These are phyloP conservation scores for Melinaea menophilus DNA, from an alignment of 2,888 invertebrate species.

Conservation along the genomic window DNA sequence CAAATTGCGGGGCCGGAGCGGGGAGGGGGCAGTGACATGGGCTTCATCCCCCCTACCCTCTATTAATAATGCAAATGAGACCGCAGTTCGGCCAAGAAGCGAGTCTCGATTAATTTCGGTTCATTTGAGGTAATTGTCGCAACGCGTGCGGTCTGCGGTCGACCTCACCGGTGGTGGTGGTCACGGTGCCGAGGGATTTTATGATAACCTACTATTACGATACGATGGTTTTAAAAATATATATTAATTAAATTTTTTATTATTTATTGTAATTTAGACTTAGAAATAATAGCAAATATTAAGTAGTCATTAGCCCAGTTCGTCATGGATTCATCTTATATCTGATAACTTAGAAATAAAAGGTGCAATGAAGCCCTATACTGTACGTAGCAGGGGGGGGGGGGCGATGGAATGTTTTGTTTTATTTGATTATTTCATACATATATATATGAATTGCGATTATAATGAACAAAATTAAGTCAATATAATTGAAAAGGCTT, in stretches of 20 bases:
- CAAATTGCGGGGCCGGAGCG: slow-evolving; percentile 55
- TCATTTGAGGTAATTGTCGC: slow-evolving; percentile 78
- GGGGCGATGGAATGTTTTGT: no score
- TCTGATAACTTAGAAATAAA: no score
- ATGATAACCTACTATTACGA: not conserved
- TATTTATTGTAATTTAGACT: no score
- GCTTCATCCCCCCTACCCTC: slow-evolving; percentile 57
- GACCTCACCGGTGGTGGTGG: slow-evolving; percentile 34
- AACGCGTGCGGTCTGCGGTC: slow-evolving; percentile 66
- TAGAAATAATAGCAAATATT: no score
- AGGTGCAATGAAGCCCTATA: no score
- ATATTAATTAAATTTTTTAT: not conserved
- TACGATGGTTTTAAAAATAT: not conserved
- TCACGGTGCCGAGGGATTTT: slow-evolving; percentile 28
- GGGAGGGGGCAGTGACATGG: slow-evolving; percentile 63
- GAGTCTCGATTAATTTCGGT: slow-evolving; percentile 77
- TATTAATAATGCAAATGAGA: slow-evolving; percentile 79
- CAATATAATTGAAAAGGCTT: no score
- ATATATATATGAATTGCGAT: no score
- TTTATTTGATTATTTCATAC: no score
- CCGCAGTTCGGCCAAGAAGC: slow-evolving; percentile 76
- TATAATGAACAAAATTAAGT: no score
- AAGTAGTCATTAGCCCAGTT: no score
- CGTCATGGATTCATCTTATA: not conserved
- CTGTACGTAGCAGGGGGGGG: no score